Percentiles rank a stretch among this genome's conserved stretches.
These are phyloP conservation scores for Thryonomys swinderianus DNA, from an alignment of 2,113 vertebrate species.

Conservation along the genomic window DNA sequence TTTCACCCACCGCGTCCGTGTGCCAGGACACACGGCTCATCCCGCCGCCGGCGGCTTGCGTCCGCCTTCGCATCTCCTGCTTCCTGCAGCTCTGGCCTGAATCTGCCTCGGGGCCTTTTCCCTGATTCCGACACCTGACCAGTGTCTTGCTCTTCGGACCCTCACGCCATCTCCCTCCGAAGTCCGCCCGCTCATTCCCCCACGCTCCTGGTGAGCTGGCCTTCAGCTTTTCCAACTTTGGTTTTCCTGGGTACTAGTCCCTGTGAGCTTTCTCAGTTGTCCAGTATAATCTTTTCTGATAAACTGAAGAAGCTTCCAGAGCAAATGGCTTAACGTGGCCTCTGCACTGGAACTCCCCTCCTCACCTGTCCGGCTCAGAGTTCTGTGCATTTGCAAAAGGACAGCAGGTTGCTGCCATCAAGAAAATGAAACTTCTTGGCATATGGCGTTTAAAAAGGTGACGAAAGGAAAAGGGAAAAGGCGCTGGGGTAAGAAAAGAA, in stretches of 20 bases:
- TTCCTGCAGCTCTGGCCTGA: too few relatives aligned
- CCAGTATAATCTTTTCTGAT: background rate
- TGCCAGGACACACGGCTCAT: background rate
- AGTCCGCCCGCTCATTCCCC: fast-evolving
- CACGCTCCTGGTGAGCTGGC: too few relatives aligned
- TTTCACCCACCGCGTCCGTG: background rate
- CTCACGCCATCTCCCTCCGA: too few relatives aligned
- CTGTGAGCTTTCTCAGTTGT: background rate
- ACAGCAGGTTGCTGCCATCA: too few relatives aligned
- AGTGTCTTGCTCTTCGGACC: background rate
- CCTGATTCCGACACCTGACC: background rate
- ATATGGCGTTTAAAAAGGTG: background rate
- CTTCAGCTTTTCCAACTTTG: background rate
- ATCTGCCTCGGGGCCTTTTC: background rate
- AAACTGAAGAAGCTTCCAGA: background rate
- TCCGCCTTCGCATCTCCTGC: background rate
- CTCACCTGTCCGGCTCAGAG: background rate
- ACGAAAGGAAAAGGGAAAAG: background rate
- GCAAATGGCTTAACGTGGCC: background rate
- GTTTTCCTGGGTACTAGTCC: background rate
- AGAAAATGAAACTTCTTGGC: background rate
- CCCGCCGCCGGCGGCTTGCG: background rate
- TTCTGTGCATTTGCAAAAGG: background rate
- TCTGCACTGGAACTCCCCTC: background rate
- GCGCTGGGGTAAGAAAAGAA: too few relatives aligned